Evolutionary conservation across 2,888 invertebrate species (phyloP).

Genomic region (Notodonta dromedarius): DNA sequence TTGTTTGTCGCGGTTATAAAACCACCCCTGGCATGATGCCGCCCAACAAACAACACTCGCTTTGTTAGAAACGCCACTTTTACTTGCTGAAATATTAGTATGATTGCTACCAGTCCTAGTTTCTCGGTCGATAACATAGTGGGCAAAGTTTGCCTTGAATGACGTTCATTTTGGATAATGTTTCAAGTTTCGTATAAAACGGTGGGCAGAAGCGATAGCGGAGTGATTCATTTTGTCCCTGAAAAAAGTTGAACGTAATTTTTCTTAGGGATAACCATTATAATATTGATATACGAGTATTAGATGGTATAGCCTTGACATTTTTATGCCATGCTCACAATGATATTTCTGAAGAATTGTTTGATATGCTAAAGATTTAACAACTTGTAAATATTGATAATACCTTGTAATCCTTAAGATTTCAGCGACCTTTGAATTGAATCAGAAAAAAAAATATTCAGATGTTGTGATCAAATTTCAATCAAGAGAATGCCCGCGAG

Average conservation of each 20-base stretch:
- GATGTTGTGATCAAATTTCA: no score
- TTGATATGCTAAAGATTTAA: no score
- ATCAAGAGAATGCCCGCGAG: no score
- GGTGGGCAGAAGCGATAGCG: slow-evolving; percentile 19
- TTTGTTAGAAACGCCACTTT: slow-evolving; percentile 31
- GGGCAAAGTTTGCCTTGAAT: slow-evolving; percentile 27
- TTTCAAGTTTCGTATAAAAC: slow-evolving; percentile 27
- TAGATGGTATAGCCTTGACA: no score
- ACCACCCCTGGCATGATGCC: slow-evolving; percentile 20
- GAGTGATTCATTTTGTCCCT: slow-evolving; percentile 22
- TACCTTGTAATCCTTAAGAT: no score
- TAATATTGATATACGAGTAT: not conserved
- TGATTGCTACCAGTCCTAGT: slow-evolving; percentile 26
- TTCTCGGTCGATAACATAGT: slow-evolving; percentile 27
- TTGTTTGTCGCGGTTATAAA: slow-evolving; percentile 26
- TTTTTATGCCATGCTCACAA: no score
- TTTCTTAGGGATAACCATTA: slow-evolving; percentile 24
- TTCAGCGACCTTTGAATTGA: no score
- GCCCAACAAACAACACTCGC: slow-evolving; percentile 29
- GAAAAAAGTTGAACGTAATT: slow-evolving; percentile 19
- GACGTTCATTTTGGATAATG: slow-evolving; percentile 30
- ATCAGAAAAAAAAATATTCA: no score
- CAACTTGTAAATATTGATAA: no score
- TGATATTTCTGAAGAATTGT: no score
- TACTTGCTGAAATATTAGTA: slow-evolving; percentile 35